Evolutionary conservation across 2,797 vertebrate genomes (phyloP), one percentile per base, ranked within the genome.

Genomic region (Argentina silus): DNA sequence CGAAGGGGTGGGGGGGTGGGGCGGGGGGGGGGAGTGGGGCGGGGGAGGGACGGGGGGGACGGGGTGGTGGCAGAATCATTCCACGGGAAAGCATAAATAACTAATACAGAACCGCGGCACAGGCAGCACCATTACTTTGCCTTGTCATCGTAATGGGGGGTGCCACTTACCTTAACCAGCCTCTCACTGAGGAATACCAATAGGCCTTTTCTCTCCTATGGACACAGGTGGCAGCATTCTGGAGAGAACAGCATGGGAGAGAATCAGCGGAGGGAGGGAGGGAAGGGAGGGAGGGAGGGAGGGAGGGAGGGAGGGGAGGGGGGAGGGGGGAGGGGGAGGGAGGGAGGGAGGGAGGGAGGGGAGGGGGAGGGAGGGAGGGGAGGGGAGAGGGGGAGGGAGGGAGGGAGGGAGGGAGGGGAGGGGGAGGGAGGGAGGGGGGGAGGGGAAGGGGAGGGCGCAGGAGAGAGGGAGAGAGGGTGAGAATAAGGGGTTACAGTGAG

Each of bases 141-240:
- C 60, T 59, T 86, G 83, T 90, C 85, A 84, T 83, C 82, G 75
- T 88, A 86, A 88, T 81, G 50, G 84, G 44, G 72, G 76, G 78
- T 78, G 79, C 85, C 88, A 91, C 90, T 91, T 93, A 93, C 91
- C 90, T 90, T 90, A 85, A 87, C 78, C 84, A 84, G 83, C 85
- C 79, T 87, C 73, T 78, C 50, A 17, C 83, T 81, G 78, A 86
- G 72, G 70, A 89, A 86, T 74, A 82, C 64, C 73, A 82, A 78
- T 79, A 81, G 67, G 73, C 79, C 75, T 67, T 48, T 76, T 61
- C 64, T 75, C 56, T 70, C 69, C 69, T 69, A 78, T 85, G n/a
- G 76, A 88, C 83, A 89, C 83, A 83, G 88, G 84, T 88, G 86
- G 83, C 83, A 81, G 79, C 79, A 77, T 83, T 89, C 85, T 88